These are phyloP conservation scores for Hirudinaria manillensis DNA, from an alignment of 2,888 invertebrate species.

Conservation along the genomic window DNA sequence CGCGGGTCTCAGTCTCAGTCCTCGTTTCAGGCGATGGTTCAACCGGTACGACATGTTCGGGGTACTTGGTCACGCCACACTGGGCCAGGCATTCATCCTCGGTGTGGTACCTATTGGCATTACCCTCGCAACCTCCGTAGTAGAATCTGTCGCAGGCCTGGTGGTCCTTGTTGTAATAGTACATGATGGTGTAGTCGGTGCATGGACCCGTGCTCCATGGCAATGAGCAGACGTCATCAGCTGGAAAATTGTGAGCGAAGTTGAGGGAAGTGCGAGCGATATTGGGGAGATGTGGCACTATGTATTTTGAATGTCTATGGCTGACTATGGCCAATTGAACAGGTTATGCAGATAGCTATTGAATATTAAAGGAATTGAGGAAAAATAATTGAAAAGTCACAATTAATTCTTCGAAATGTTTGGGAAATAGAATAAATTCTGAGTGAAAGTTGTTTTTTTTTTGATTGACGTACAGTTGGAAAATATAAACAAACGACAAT, in stretches of 20 bases:
- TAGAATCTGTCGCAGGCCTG: conserved; percentile 71
- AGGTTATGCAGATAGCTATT: too few relatives aligned
- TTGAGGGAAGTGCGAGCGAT: too few relatives aligned
- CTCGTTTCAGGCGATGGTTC: not conserved
- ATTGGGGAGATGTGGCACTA: too few relatives aligned
- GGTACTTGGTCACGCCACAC: conserved; percentile 14
- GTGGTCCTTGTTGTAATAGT: conserved; percentile 44
- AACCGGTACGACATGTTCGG: not conserved
- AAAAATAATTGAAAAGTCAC: too few relatives aligned
- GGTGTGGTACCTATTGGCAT: conserved; percentile 63
- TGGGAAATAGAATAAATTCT: too few relatives aligned
- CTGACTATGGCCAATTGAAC: too few relatives aligned
- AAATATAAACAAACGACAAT: not conserved
- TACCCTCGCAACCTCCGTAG: conserved; percentile 85
- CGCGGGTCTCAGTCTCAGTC: too few relatives aligned
- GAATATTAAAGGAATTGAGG: too few relatives aligned
- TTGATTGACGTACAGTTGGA: not conserved
- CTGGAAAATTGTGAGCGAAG: conserved; percentile 64
- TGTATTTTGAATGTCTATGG: too few relatives aligned
- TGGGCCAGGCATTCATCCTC: conserved; percentile 35
- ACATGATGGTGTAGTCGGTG: conserved; percentile 28
- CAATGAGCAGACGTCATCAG: conserved; percentile 35
- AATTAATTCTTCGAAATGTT: too few relatives aligned
- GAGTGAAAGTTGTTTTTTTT: not conserved
- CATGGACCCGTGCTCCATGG: conserved; percentile 20